Percentiles rank a stretch among this genome's conserved stretches.
These are phyloP conservation scores for Allygus modestus DNA, from an alignment of 2,888 invertebrate species.

Conservation along the genomic window DNA sequence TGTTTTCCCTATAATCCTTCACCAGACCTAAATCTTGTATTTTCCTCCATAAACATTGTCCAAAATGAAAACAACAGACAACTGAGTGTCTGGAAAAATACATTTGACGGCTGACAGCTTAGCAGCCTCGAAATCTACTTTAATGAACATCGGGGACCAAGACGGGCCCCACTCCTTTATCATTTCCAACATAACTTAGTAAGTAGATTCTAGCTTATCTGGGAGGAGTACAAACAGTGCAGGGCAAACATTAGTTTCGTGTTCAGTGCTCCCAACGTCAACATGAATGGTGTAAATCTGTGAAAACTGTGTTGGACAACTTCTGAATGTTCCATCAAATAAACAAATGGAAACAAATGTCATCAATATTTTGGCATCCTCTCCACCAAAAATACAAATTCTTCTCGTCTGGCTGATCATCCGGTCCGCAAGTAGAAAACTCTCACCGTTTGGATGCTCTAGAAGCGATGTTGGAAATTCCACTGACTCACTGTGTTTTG, in stretches of 20 bases:
- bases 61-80: background rate
- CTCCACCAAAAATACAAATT: no score
- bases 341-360: background rate
- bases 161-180: background rate
- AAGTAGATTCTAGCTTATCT: background rate
- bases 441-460: no score
- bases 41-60: slow-evolving; percentile 19
- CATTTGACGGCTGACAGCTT: slow-evolving; percentile 41
- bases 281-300: slow-evolving; percentile 4
- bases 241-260: background rate
- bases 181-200: background rate
- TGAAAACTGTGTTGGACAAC: slow-evolving; percentile 10
- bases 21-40: slow-evolving; percentile 19
- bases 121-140: slow-evolving; percentile 1
- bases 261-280: slow-evolving; percentile 5
- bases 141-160: background rate
- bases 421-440: background rate
- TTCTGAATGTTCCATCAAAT: slow-evolving; percentile 10
- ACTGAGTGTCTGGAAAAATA: slow-evolving; percentile 2
- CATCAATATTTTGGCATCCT: no score
- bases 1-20: slow-evolving; percentile 29
- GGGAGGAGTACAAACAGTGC: background rate
- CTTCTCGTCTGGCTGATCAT: background rate
- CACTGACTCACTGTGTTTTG: background rate
- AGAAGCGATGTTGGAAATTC: no score